Conservation (phyloP, 2,797 vertebrate species). For the Sebastes nivosus region DNA sequence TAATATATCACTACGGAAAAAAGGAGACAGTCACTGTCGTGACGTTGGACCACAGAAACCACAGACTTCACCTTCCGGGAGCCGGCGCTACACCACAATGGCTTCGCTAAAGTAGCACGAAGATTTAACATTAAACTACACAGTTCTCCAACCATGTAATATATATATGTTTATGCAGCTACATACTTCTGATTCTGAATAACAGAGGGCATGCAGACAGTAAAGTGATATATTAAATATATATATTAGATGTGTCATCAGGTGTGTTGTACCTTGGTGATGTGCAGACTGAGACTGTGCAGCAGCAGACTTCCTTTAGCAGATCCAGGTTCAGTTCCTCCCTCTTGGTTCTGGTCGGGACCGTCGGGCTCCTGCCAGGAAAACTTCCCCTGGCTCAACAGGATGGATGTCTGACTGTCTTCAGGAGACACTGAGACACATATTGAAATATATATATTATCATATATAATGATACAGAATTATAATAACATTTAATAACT, state of each 20-base stretch:
- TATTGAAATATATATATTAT: not conserved
- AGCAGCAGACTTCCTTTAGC: slow-evolving; percentile 72
- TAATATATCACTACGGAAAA: no score
- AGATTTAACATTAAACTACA: no score
- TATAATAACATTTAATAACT: not conserved
- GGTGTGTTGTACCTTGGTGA: slow-evolving; percentile 83
- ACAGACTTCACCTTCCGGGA: no score
- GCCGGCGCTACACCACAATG: no score
- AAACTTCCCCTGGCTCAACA: slow-evolving; percentile 86
- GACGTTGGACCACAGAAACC: no score
- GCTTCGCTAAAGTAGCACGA: no score
- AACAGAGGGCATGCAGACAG: not conserved
- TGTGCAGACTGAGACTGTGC: slow-evolving; percentile 81
- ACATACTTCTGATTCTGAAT: no score
- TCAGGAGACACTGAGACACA: slow-evolving; percentile 80
- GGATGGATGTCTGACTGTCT: slow-evolving; percentile 76
- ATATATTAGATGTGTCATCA: no score
- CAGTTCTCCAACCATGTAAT: no score
- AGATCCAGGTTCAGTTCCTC: slow-evolving; percentile 4
- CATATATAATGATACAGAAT: not conserved
- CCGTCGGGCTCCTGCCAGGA: slow-evolving; percentile 82
- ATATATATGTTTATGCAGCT: no score
- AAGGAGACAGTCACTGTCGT: no score
- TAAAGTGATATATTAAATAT: not conserved
- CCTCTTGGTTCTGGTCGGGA: not conserved